Conservation (phyloP, 2,797 vertebrate species). For the Ctenosaura bakeri region DNA sequence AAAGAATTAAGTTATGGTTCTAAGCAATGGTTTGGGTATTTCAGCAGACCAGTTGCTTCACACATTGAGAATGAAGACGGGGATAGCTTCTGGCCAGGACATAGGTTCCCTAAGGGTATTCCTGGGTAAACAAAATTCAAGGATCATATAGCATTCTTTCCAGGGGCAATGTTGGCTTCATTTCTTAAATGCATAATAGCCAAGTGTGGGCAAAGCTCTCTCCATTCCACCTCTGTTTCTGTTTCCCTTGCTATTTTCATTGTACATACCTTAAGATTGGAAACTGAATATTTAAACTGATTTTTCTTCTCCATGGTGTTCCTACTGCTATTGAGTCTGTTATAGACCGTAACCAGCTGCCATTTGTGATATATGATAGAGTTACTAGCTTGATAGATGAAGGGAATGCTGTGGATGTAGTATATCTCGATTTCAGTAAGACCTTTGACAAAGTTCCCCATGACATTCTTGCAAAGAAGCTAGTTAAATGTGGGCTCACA, state of each 20-base stretch:
- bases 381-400: no score
- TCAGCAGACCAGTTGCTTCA: not conserved
- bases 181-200: not conserved
- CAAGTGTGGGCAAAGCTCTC: not conserved
- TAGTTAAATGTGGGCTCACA: no score
- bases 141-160: not conserved
- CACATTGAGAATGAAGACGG: not conserved
- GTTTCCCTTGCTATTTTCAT: not conserved
- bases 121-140: not conserved
- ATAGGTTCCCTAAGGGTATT: not conserved
- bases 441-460: no score
- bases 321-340: not conserved
- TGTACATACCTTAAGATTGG: not conserved
- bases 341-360: not conserved
- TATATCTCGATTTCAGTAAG: no score
- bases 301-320: not conserved
- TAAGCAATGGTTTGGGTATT: not conserved
- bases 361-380: not conserved
- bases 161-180: not conserved
- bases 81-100: not conserved
- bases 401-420: no score
- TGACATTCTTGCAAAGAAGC: no score
- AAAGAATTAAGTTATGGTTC: not conserved
- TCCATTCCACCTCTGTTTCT: not conserved
- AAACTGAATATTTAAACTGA: not conserved